These are phyloP conservation scores for Papilio gigon DNA, from an alignment of 2,888 invertebrate species.

Conservation along the genomic window DNA sequence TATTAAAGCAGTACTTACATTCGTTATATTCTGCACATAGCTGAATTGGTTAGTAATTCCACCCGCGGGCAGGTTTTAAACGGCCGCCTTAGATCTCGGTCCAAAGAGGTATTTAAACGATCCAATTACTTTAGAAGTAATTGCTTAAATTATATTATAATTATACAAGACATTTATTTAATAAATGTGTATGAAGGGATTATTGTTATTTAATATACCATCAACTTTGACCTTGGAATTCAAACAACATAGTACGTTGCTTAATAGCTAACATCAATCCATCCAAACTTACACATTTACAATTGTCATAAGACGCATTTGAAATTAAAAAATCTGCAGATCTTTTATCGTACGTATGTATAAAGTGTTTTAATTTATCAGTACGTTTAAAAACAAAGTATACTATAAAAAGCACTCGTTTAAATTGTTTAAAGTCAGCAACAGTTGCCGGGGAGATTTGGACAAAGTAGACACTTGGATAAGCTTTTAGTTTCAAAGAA, in stretches of 20 bases:
- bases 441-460: background rate
- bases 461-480: background rate
- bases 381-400: background rate
- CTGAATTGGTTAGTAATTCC: background rate
- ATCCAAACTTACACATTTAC: too few species aligned
- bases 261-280: too few species aligned
- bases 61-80: constrained; percentile 15
- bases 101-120: constrained; percentile 5
- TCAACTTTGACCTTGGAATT: too few species aligned
- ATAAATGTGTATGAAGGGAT: background rate
- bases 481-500: background rate
- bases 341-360: too few species aligned
- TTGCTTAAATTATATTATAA: constrained; percentile 12
- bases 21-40: background rate
- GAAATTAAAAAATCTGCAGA: too few species aligned
- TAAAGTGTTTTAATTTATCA: too few species aligned
- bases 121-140: background rate
- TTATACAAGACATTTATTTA: background rate
- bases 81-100: constrained; percentile 1
- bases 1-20: background rate
- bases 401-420: background rate
- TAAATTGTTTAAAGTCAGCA: background rate
- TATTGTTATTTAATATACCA: too few species aligned
- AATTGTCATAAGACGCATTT: too few species aligned
- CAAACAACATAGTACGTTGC: too few species aligned